phyloP scores from a whole-genome alignment of 2,797 vertebrate genomes.

The Pangasius djambal region DNA sequence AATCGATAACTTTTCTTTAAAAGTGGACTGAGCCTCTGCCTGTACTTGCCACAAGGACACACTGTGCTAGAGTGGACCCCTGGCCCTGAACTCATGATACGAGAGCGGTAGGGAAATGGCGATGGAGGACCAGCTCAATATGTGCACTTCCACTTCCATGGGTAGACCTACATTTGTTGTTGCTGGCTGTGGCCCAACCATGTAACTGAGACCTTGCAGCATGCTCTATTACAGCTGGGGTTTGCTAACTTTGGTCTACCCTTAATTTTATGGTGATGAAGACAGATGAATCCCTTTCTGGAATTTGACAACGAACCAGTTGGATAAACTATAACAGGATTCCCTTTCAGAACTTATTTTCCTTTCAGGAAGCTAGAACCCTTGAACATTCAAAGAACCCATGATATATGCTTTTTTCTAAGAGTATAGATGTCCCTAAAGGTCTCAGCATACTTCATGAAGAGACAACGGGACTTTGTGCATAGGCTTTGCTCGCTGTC shows the following conservation, averaged over 20 bases:
- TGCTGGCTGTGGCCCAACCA: not conserved
- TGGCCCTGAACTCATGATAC: not conserved
- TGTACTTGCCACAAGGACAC: not conserved
- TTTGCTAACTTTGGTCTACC: not conserved
- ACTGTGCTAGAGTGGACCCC: not conserved
- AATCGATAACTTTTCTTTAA: not conserved
- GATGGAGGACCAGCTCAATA: not conserved
- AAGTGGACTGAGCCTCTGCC: not conserved
- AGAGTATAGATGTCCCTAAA: not conserved
- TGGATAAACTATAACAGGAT: not conserved
- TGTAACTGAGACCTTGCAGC: not conserved
- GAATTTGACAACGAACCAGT: not conserved
- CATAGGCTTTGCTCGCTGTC: not conserved
- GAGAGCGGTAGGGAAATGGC: not conserved
- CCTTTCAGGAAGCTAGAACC: not conserved
- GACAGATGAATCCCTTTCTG: not conserved
- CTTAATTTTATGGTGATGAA: not conserved
- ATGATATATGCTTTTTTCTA: not conserved
- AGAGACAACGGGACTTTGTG: not conserved
- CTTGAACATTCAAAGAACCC: not conserved
- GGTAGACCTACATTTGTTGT: not conserved
- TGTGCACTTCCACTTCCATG: not conserved
- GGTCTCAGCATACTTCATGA: not conserved
- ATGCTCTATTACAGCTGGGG: not conserved
- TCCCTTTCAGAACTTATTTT: not conserved